Evolutionary conservation across 2,888 invertebrate genomes (phyloP), one percentile per base, ranked within the genome.

Genomic region (Macrosoma leucophasiata): DNA sequence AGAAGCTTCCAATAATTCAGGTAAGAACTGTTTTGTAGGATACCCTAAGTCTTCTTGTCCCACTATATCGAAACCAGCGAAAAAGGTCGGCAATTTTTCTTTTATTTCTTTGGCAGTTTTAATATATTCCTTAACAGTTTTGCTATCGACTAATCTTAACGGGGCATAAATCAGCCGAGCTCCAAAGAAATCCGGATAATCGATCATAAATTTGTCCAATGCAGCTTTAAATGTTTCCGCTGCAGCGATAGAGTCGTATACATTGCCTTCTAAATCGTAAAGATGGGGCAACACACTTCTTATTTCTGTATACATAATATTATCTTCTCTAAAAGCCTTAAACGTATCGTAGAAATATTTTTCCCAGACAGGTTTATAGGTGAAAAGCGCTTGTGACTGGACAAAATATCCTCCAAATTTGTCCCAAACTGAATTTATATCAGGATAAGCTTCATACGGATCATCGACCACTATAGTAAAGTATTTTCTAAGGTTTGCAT

Each of bases 31-130:
- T 19, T 81, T 69, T 0, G 90, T 67, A 0, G 91, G 88, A 12
- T 70, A 58, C 0, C 93, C 92, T 33, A 86, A 69, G 53, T 94
- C 94, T 68, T 94, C 94, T 55, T 92, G 92, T 0, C 93, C 93
- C 0, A 94, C 93, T 37, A 95, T 79, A 76, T 94, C 94, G 44
- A 94, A 93, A 7, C 94, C 94, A 8, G 89, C 90, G n/a, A 94
- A 65, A 46, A 92, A 90, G 36, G 87, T 77, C 0, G 93, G 92
- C 52, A 88, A 85, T 21, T 58, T 56, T 1, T 50, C 58, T 56
- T 88, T 82, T n/a, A 88, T 62, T 44, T 58, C 44, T 35, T 51
- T 65, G 0, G 79, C 76, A n/a, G 48, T 74, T 36, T 59, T 41
- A 9, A 90, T 58, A 50, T 89, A 89, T 1, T 66, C 52, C 1